phyloP scores from a whole-genome alignment of 2,113 vertebrate species.

The Hassar affinis region DNA sequence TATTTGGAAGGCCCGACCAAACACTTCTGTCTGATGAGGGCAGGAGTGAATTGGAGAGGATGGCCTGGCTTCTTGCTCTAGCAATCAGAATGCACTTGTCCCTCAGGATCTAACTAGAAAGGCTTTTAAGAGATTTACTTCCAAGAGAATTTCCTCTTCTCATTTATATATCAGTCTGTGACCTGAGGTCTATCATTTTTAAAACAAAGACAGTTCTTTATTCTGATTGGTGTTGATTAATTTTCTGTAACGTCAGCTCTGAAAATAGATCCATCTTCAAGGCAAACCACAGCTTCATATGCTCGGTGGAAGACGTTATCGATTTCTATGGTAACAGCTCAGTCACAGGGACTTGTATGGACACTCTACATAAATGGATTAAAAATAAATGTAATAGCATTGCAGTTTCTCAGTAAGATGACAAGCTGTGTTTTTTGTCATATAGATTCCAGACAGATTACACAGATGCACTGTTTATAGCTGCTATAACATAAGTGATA shows the following conservation, averaged over 20 bases:
- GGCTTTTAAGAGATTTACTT: background rate
- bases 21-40: constrained; percentile 23
- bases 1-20: constrained; percentile 50
- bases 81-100: constrained; percentile 12
- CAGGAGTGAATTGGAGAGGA: constrained; percentile 10
- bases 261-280: background rate
- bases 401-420: background rate
- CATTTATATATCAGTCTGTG: background rate
- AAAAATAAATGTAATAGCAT: background rate
- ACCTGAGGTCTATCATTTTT: too few species aligned
- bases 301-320: background rate
- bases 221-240: background rate
- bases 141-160: background rate
- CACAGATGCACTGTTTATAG: background rate
- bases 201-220: background rate
- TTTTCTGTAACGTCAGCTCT: background rate
- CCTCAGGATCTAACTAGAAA: background rate
- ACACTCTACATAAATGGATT: background rate
- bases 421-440: background rate
- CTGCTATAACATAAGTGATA: background rate
- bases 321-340: background rate
- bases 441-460: background rate
- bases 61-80: constrained; percentile 19
- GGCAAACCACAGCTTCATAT: background rate
- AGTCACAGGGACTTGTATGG: background rate